Evolutionary conservation across 2,888 invertebrate species (phyloP).

Genomic region (Lucinisca nassula): DNA sequence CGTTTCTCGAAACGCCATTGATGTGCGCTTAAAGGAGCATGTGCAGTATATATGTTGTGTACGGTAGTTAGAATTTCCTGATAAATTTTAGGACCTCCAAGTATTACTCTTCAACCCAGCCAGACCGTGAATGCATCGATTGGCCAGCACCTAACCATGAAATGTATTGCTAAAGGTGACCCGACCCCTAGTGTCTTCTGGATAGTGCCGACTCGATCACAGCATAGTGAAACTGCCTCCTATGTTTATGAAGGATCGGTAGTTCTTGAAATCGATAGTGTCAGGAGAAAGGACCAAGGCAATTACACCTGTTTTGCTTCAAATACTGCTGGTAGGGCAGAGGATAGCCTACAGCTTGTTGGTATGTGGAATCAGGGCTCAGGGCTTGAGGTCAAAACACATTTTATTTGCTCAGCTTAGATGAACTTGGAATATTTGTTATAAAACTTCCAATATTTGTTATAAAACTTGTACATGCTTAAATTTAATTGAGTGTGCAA

Average conservation of each 20-base stretch:
- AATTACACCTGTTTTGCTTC: conserved; percentile 86
- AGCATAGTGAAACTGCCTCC: conserved; percentile 74
- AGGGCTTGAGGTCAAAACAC: no score
- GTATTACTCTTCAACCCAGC: conserved; percentile 84
- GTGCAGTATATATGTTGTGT: no score
- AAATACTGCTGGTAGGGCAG: conserved; percentile 92
- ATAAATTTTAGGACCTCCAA: conserved; percentile 84
- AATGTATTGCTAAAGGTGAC: conserved; percentile 93
- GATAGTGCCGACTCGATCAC: conserved; percentile 81
- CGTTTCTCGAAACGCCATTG: no score
- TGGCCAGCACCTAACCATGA: conserved; percentile 92
- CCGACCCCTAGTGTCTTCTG: conserved; percentile 94
- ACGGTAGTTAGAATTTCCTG: no score
- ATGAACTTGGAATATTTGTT: no score
- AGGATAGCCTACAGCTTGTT: conserved; percentile 88
- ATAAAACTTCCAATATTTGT: no score
- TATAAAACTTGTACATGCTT: no score
- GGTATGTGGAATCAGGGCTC: conserved; percentile 75
- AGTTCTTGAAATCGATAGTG: conserved; percentile 76
- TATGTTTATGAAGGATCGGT: conserved; percentile 75
- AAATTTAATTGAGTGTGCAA: no score
- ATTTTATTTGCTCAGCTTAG: no score
- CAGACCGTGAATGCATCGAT: conserved; percentile 90
- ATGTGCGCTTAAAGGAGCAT: no score
- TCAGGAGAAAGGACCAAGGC: conserved; percentile 76